phyloP scores from a whole-genome alignment of 2,888 invertebrate species.

The Synanthedon myopaeformis region DNA sequence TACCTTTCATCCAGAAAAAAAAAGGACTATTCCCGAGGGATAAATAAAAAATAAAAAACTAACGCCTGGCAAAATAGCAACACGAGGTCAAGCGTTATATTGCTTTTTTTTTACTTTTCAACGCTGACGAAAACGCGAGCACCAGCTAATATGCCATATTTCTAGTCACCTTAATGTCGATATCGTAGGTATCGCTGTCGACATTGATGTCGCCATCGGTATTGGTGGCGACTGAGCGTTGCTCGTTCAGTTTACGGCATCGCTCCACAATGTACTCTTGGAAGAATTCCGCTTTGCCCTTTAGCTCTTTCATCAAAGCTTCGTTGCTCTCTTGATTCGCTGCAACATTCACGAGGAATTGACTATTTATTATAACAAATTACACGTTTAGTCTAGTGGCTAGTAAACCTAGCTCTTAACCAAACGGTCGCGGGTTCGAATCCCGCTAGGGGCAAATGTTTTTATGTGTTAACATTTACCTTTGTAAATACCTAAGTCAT shows the following conservation, averaged over 20 bases:
- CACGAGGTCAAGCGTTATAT: no score
- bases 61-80: no score
- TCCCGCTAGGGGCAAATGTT: no score
- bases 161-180: background rate
- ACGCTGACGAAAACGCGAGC: no score
- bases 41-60: no score
- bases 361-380: background rate
- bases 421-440: no score
- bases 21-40: no score
- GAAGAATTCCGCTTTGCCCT: slow-evolving; percentile 73
- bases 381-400: background rate
- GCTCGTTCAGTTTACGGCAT: slow-evolving; percentile 44
- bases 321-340: slow-evolving; percentile 69
- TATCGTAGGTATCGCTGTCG: background rate
- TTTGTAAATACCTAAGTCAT: no score
- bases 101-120: no score
- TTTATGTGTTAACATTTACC: no score
- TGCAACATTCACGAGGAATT: slow-evolving; percentile 10
- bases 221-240: slow-evolving; percentile 38
- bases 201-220: slow-evolving; percentile 19
- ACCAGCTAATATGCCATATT: background rate
- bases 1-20: no score
- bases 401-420: background rate
- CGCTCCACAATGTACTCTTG: slow-evolving; percentile 73
- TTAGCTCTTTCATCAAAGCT: slow-evolving; percentile 69